Evolutionary conservation across 2,113 vertebrate species (phyloP).

Genomic region (Marcusenius ussheri): DNA sequence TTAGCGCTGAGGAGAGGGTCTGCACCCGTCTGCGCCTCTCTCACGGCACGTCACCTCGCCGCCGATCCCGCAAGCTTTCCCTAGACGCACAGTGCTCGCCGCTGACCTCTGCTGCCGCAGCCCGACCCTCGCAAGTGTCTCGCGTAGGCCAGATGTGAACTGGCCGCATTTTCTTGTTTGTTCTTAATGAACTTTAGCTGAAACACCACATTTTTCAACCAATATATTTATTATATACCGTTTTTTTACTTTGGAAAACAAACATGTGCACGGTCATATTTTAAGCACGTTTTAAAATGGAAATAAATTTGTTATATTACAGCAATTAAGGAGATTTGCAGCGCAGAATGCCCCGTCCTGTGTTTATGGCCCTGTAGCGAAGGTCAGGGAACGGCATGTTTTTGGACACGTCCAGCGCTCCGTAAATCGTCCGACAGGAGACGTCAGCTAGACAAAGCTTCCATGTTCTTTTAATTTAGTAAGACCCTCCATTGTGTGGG

Average conservation of each 20-base stretch:
- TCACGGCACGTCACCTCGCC: conserved; percentile 59
- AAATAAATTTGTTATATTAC: conserved; percentile 12
- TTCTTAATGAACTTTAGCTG: neutral
- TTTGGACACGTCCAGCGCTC: neutral
- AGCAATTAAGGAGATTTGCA: neutral
- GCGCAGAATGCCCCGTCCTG: neutral
- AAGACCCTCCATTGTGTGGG: conserved; percentile 1
- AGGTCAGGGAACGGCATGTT: neutral
- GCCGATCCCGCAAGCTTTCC: conserved; percentile 24
- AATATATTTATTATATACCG: neutral
- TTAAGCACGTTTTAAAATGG: conserved; percentile 1
- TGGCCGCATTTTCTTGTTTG: neutral
- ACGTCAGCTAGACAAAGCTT: neutral
- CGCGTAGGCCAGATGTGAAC: neutral
- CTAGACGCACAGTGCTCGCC: too few relatives aligned
- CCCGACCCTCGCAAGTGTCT: neutral
- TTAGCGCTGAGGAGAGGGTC: conserved; percentile 66
- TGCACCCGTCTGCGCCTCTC: conserved; percentile 52
- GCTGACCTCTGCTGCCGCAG: neutral
- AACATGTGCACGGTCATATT: neutral
- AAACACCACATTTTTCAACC: neutral
- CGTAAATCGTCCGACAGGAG: neutral
- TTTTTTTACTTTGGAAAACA: neutral
- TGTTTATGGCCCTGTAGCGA: neutral
- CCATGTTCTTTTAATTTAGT: conserved; percentile 16